These are phyloP conservation scores for Mesembrinibis cayennensis DNA, from an alignment of 2,113 vertebrate genomes.

Conservation along the genomic window DNA sequence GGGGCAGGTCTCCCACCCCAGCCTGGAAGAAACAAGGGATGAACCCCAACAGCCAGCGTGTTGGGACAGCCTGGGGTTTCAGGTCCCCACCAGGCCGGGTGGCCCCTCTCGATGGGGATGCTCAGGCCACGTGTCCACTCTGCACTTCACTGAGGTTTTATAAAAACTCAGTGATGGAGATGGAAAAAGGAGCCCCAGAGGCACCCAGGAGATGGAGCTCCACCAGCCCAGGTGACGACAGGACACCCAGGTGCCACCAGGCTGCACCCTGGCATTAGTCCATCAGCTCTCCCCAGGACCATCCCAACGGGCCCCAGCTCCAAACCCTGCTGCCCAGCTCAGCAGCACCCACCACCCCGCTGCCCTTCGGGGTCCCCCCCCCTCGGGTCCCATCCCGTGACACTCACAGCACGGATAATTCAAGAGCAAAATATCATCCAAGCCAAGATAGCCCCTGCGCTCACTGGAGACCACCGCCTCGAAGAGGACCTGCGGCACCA, in stretches of 20 bases:
- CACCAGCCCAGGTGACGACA: neutral
- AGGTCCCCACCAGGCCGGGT: neutral
- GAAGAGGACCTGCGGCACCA: slow-evolving; percentile 84
- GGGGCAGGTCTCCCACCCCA: neutral
- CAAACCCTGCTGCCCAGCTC: neutral
- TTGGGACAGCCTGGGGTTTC: neutral
- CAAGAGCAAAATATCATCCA: slow-evolving; percentile 94
- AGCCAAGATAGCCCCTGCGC: slow-evolving; percentile 87
- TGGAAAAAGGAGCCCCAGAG: neutral
- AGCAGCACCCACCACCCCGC: neutral
- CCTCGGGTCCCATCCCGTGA: accelerated
- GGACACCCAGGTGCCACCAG: too few species aligned
- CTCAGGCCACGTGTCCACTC: accelerated
- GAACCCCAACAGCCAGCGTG: neutral
- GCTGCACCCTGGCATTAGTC: neutral
- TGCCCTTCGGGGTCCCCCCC: neutral
- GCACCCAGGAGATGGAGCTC: neutral
- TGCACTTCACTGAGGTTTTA: neutral
- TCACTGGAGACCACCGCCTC: slow-evolving; percentile 90
- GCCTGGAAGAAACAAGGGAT: neutral
- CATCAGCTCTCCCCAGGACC: neutral
- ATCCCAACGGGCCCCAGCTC: neutral
- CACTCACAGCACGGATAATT: slow-evolving; percentile 98
- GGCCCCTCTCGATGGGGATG: neutral
- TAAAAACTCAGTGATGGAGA: neutral